A percentile compares a stretch with the other conserved stretches of the same genome.
Conservation (phyloP, 2,888 invertebrate species). For the Yponomeuta cagnagella region DNA sequence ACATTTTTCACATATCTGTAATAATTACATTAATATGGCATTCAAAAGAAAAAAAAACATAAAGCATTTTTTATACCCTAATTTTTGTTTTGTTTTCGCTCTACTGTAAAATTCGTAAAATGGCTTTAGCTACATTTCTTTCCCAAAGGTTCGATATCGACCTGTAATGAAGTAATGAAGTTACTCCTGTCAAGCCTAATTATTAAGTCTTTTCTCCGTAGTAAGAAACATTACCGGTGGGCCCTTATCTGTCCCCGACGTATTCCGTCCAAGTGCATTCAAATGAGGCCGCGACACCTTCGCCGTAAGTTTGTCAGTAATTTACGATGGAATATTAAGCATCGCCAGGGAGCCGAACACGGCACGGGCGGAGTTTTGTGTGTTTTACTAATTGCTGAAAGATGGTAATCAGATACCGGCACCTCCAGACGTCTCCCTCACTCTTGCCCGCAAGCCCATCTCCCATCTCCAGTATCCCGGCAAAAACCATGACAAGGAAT, state of each 20-base stretch:
- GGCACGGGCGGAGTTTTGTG: slow-evolving; percentile 77
- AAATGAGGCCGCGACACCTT: slow-evolving; percentile 50
- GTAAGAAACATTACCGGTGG: no score
- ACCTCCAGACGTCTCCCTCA: slow-evolving; percentile 43
- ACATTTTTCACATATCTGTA: no score
- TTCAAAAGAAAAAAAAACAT: no score
- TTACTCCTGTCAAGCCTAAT: no score
- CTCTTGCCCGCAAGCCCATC: slow-evolving; percentile 23
- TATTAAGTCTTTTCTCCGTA: no score
- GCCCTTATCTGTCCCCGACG: slow-evolving; percentile 46
- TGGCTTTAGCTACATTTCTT: no score
- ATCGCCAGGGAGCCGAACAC: slow-evolving; percentile 72
- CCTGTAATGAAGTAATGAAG: no score
- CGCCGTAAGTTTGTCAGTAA: slow-evolving; percentile 71
- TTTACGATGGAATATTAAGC: slow-evolving; percentile 72
- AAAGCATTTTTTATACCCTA: no score
- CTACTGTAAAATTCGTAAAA: no score
- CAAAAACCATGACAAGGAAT: slow-evolving; percentile 77
- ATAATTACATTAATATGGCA: no score
- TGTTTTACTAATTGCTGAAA: slow-evolving; percentile 79
- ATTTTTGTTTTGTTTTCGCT: no score
- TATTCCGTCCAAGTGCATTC: slow-evolving; percentile 51
- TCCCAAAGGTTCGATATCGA: no score
- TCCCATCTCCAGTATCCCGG: slow-evolving; percentile 50
- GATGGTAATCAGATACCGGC: slow-evolving; percentile 74